A percentile compares a stretch with the other conserved stretches of the same genome.
Evolutionary conservation across 1,140 invertebrate genomes (phyloP).

Genomic region (Drosophila chauvacae): DNA sequence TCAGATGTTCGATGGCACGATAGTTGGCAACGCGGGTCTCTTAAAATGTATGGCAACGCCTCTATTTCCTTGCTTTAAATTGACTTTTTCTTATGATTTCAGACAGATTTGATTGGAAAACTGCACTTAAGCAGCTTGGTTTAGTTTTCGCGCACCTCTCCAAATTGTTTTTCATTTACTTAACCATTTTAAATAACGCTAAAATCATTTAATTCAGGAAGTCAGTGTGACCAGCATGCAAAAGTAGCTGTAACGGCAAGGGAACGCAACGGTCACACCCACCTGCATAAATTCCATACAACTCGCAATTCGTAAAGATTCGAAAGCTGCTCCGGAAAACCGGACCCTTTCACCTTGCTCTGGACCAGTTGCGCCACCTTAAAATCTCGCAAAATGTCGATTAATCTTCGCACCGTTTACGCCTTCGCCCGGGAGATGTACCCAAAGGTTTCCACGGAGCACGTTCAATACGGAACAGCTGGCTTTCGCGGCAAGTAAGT

Average conservation of each 20-base stretch:
- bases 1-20: neutral
- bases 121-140: too few relatives aligned
- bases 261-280: constrained; percentile 16
- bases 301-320: constrained; percentile 25
- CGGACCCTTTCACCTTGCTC: constrained; percentile 37
- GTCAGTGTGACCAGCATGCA: constrained; percentile 13
- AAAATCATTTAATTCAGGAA: neutral
- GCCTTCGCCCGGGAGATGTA: constrained; percentile 90
- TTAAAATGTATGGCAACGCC: neutral
- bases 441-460: constrained; percentile 87
- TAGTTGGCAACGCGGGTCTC: neutral
- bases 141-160: too few relatives aligned
- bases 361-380: constrained; percentile 20
- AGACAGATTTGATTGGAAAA: neutral
- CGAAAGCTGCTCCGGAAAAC: constrained; percentile 58
- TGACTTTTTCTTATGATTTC: neutral
- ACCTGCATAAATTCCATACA: constrained; percentile 19
- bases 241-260: neutral
- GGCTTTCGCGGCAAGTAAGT: constrained; percentile 90
- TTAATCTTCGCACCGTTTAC: constrained; percentile 85
- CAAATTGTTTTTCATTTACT: neutral
- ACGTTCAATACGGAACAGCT: constrained; percentile 89
- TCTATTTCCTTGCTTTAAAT: too few relatives aligned
- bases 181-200: neutral
- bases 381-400: constrained; percentile 65